phyloP scores from a whole-genome alignment of 2,797 vertebrate species.

The Rhinogobio ventralis region DNA sequence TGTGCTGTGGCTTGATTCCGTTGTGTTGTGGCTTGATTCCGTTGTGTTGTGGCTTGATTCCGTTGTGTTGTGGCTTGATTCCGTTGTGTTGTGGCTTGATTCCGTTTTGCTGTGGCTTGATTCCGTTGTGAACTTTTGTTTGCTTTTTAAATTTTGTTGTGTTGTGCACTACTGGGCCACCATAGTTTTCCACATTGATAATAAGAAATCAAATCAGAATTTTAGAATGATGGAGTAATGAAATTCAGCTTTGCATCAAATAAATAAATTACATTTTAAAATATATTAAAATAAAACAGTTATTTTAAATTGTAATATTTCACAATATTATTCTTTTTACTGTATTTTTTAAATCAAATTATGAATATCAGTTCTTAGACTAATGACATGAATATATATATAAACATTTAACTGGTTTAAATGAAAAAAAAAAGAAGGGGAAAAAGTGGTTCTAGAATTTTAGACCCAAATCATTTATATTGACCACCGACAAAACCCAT shows the following conservation, averaged over 20 bases:
- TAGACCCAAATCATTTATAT: not conserved
- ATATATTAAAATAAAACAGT: not conserved
- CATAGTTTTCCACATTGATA: too few species aligned
- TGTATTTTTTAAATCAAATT: not conserved
- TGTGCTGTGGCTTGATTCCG: too few species aligned
- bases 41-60: too few species aligned
- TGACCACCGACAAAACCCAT: not conserved
- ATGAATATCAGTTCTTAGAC: not conserved
- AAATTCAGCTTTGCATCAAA: not conserved
- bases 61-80: too few species aligned
- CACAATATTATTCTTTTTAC: not conserved
- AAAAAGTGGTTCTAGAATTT: not conserved
- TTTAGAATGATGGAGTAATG: not conserved
- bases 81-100: too few species aligned
- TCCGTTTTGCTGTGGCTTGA: too few species aligned
- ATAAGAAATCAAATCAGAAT: not conserved
- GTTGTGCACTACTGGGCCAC: too few species aligned
- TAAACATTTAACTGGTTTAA: not conserved
- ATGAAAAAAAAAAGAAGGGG: not conserved
- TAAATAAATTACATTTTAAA: not conserved
- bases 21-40: too few species aligned
- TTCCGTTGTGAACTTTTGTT: too few species aligned
- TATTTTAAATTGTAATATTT: not conserved
- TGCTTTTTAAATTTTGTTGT: too few species aligned
- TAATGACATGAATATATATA: not conserved